Percentiles rank a stretch among this genome's conserved stretches.
Conservation (phyloP, 2,888 invertebrate species). For the Magallana nippona region DNA sequence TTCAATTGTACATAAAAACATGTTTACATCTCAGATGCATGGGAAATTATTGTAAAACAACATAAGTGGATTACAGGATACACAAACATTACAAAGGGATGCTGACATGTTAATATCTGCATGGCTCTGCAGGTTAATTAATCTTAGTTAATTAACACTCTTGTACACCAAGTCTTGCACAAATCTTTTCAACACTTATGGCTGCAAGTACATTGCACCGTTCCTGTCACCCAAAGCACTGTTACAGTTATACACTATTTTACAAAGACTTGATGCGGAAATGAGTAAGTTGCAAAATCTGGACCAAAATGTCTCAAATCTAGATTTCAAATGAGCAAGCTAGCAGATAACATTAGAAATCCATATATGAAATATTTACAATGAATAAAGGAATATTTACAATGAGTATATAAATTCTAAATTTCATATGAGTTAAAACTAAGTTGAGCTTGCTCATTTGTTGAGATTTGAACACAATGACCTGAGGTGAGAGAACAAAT, state of each 20-base stretch:
- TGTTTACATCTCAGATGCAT: slow-evolving; percentile 32
- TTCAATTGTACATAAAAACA: slow-evolving; percentile 11
- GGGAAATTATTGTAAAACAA: slow-evolving; percentile 7
- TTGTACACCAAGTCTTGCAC: slow-evolving; percentile 32
- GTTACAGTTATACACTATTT: neutral
- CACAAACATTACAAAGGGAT: neutral
- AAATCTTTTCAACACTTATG: neutral
- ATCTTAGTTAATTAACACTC: neutral
- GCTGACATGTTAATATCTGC: neutral
- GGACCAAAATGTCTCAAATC: slow-evolving; percentile 16
- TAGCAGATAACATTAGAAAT: neutral
- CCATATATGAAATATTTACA: too few relatives aligned
- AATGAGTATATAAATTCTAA: too few relatives aligned
- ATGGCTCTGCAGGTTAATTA: neutral
- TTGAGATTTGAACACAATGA: neutral
- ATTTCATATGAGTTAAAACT: too few relatives aligned
- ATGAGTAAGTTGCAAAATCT: neutral
- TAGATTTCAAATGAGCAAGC: slow-evolving; percentile 7
- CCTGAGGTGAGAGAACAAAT: slow-evolving; percentile 43
- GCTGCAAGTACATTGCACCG: neutral
- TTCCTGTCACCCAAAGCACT: neutral
- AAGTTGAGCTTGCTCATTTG: neutral
- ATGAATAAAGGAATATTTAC: too few relatives aligned
- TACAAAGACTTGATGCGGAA: slow-evolving; percentile 7
- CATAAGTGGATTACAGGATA: slow-evolving; percentile 10